A percentile compares a stretch with the other conserved stretches of the same genome.
phyloP scores from a whole-genome alignment of 2,888 invertebrate genomes.

The Limnephilus marmoratus region DNA sequence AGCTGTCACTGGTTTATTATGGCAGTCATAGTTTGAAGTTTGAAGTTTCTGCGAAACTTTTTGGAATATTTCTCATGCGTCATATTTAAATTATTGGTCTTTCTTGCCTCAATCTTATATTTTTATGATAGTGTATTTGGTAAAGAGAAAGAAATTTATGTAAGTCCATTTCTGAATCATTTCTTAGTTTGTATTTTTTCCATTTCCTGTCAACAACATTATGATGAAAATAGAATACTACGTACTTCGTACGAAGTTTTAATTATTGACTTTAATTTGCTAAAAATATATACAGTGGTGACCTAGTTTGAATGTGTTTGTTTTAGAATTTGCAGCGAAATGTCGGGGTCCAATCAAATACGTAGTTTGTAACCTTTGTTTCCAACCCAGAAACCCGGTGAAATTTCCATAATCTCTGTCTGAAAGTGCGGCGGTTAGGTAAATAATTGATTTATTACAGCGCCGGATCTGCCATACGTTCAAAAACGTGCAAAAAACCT shows the following conservation, averaged over 20 bases:
- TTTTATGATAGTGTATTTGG: not conserved
- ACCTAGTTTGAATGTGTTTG: not conserved
- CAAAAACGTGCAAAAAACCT: no score
- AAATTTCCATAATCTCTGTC: no score
- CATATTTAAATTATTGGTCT: not conserved
- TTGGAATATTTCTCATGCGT: no score
- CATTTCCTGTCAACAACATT: not conserved
- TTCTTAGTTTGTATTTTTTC: not conserved
- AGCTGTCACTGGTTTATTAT: not conserved
- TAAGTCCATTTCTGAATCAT: not conserved
- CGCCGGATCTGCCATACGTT: no score
- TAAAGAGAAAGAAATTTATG: not conserved
- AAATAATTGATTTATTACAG: no score
- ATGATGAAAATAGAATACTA: not conserved
- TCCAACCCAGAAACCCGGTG: no score
- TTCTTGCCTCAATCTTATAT: not conserved
- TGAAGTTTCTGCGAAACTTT: not conserved
- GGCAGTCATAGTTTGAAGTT: no score
- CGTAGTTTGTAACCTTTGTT: no score
- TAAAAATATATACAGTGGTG: not conserved
- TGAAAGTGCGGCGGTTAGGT: no score
- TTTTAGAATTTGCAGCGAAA: not conserved
- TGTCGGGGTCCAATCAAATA: no score
- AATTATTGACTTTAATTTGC: not conserved
- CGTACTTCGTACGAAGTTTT: not conserved